Evolutionary conservation across 2,888 invertebrate species (phyloP).

Genomic region (Fragum fragum): DNA sequence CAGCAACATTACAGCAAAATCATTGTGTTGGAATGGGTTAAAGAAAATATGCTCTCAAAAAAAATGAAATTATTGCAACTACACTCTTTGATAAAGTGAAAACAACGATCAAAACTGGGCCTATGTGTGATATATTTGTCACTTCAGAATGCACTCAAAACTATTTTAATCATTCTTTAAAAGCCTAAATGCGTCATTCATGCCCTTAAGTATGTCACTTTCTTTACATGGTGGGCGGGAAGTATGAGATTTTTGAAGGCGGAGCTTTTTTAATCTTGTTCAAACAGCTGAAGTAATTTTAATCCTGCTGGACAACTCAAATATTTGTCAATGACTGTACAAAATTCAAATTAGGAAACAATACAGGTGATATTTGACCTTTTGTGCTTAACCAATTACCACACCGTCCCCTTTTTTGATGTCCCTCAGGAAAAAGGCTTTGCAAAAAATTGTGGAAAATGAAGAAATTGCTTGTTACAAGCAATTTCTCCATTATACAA

Average conservation of each 20-base stretch:
- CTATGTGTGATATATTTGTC: not conserved
- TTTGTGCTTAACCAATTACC: no score
- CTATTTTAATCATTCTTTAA: constrained; percentile 6
- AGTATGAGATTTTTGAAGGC: constrained; percentile 1
- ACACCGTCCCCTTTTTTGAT: no score
- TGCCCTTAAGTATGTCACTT: constrained; percentile 7
- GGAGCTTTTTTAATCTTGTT: constrained; percentile 14
- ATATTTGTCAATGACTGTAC: constrained; percentile 16
- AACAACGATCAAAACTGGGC: not conserved
- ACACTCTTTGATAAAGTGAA: no score
- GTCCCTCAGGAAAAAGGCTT: no score
- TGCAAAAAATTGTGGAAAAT: no score
- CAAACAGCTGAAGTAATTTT: constrained; percentile 11
- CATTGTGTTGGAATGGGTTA: no score
- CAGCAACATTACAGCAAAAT: no score
- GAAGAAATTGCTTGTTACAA: no score
- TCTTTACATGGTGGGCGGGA: constrained; percentile 14
- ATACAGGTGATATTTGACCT: no score
- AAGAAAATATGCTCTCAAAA: no score
- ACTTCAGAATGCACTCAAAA: not conserved
- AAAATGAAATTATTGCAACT: no score
- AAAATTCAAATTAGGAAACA: not conserved
- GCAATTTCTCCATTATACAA: no score
- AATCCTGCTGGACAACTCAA: constrained; percentile 15
- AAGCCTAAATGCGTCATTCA: constrained; percentile 15